phyloP scores from a whole-genome alignment of 2,797 vertebrate species.

The Nasua narica region DNA sequence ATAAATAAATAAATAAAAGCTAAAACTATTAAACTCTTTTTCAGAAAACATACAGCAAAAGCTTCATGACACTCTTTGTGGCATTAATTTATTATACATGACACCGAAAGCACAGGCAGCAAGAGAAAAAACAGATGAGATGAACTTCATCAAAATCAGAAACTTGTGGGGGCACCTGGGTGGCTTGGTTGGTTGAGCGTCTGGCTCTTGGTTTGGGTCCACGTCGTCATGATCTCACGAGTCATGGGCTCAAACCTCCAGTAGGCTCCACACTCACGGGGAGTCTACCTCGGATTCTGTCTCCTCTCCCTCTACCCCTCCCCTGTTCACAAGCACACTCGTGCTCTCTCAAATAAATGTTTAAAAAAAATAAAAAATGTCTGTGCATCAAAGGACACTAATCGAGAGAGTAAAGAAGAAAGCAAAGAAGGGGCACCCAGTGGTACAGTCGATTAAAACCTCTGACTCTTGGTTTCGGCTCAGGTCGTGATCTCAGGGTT shows the following conservation, averaged over 20 bases:
- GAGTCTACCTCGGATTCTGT: neutral
- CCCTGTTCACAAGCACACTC: rapidly evolving
- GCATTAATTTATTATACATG: neutral
- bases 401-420: neutral
- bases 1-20: neutral
- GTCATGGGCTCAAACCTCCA: neutral
- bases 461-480: neutral
- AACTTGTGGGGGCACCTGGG: neutral
- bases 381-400: neutral
- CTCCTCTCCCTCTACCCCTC: neutral
- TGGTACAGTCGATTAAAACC: neutral
- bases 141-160: neutral
- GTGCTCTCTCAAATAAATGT: neutral
- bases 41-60: neutral
- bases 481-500: neutral
- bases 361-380: neutral
- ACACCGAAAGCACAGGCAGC: neutral
- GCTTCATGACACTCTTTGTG: neutral
- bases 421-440: neutral
- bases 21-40: neutral
- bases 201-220: neutral
- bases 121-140: neutral
- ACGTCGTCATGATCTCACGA: neutral
- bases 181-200: neutral
- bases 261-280: neutral